These are phyloP conservation scores for Leiothrix lutea DNA, from an alignment of 2,113 vertebrate genomes.

Conservation along the genomic window DNA sequence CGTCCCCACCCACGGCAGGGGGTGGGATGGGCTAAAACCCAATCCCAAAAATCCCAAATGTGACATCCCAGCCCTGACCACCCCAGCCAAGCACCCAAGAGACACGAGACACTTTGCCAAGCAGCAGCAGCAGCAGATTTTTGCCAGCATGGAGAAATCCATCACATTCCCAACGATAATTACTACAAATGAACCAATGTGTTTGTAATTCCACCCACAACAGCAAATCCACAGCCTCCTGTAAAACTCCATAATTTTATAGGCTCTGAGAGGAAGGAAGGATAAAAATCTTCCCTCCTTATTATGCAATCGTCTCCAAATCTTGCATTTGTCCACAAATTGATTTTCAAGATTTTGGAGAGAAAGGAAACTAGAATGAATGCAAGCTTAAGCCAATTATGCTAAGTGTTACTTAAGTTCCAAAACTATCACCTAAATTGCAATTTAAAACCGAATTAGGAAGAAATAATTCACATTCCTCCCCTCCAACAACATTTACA, in stretches of 20 bases:
- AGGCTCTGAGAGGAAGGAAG: not conserved
- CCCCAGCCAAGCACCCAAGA: not conserved
- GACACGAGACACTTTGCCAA: rapidly evolving
- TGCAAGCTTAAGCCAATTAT: not conserved
- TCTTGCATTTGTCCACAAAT: not conserved
- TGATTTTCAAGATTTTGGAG: not conserved
- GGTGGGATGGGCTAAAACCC: not conserved
- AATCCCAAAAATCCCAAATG: not conserved
- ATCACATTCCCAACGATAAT: not conserved
- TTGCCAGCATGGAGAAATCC: not conserved
- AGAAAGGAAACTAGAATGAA: not conserved
- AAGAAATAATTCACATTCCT: constrained; percentile 27
- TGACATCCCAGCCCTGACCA: not conserved
- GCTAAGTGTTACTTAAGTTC: not conserved
- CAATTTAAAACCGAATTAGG: constrained; percentile 35
- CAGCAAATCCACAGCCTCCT: not conserved
- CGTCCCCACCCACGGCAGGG: not conserved
- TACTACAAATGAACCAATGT: not conserved
- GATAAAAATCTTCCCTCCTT: not conserved
- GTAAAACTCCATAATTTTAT: not conserved
- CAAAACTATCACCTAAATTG: constrained; percentile 1
- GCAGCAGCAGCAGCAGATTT: not conserved
- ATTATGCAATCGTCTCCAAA: not conserved
- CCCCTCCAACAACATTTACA: constrained; percentile 44
- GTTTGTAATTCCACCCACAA: not conserved